Percentiles rank a stretch among this genome's conserved stretches.
Conservation (phyloP, 2,888 invertebrate species). For the Orthosia gracilis region DNA sequence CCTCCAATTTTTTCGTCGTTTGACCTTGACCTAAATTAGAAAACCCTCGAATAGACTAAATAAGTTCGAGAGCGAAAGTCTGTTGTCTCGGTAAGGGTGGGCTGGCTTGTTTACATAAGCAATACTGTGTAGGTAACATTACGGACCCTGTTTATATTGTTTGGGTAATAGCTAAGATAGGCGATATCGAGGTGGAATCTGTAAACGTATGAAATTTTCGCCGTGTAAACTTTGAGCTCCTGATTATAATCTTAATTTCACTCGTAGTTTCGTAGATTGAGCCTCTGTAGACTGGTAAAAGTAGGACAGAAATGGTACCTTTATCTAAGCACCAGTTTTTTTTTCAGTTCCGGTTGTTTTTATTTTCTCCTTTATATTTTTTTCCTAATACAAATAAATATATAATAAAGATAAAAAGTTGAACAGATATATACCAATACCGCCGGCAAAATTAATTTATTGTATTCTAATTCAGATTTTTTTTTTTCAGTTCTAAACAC, state of each 20-base stretch:
- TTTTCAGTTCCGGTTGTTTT: constrained; percentile 1
- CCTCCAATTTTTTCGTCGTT: constrained; percentile 71
- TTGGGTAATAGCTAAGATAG: constrained; percentile 24
- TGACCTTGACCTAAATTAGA: constrained; percentile 81
- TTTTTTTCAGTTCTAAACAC: constrained; percentile 30
- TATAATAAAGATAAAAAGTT: no score
- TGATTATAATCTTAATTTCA: neutral
- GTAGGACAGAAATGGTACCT: neutral
- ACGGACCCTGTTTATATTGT: constrained; percentile 39
- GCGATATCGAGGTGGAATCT: constrained; percentile 11
- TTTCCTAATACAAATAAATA: no score
- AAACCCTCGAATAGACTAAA: constrained; percentile 71
- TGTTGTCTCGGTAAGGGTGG: constrained; percentile 52
- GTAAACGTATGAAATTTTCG: neutral
- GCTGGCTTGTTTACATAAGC: constrained; percentile 49
- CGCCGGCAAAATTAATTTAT: neutral
- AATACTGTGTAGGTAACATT: constrained; percentile 42
- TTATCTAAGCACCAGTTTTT: neutral
- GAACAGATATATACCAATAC: no score
- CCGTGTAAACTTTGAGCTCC: neutral
- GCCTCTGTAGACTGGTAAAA: neutral
- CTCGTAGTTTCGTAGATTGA: neutral
- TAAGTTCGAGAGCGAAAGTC: constrained; percentile 60
- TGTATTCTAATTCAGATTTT: neutral
- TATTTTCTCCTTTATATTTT: neutral